phyloP scores from a whole-genome alignment of 2,888 invertebrate genomes.

The Meiosimyza platycephala region DNA sequence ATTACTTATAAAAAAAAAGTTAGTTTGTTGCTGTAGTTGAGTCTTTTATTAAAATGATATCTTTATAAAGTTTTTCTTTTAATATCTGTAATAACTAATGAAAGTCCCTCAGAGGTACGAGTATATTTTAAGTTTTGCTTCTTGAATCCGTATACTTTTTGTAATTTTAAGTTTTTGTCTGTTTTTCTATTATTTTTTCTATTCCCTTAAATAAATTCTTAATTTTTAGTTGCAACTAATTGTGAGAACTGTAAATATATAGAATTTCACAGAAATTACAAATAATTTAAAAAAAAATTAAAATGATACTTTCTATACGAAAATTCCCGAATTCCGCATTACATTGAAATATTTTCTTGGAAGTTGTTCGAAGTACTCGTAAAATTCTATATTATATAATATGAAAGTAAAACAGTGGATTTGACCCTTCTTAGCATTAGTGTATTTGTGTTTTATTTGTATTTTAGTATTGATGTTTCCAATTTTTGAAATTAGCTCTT shows the following conservation, averaged over 20 bases:
- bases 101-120: slow-evolving; percentile 2
- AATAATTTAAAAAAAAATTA: too few relatives aligned
- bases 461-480: slow-evolving; percentile 33
- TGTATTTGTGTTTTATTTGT: slow-evolving; percentile 16
- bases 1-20: neutral
- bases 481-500: slow-evolving; percentile 23
- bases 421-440: slow-evolving; percentile 64
- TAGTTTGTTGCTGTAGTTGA: slow-evolving; percentile 15
- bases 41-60: neutral
- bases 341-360: slow-evolving; percentile 24
- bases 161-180: neutral
- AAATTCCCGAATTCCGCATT: slow-evolving; percentile 20
- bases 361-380: slow-evolving; percentile 19
- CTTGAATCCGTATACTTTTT: neutral
- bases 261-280: too few relatives aligned
- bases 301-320: neutral
- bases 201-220: neutral
- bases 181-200: neutral
- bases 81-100: neutral
- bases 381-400: slow-evolving; percentile 50
- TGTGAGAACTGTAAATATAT: slow-evolving; percentile 11
- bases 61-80: neutral
- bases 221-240: neutral
- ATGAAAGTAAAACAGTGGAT: slow-evolving; percentile 68
- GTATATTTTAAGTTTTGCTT: slow-evolving; percentile 12